These are phyloP conservation scores for Cynopterus sphinx DNA, from an alignment of 2,797 vertebrate genomes.

Conservation along the genomic window DNA sequence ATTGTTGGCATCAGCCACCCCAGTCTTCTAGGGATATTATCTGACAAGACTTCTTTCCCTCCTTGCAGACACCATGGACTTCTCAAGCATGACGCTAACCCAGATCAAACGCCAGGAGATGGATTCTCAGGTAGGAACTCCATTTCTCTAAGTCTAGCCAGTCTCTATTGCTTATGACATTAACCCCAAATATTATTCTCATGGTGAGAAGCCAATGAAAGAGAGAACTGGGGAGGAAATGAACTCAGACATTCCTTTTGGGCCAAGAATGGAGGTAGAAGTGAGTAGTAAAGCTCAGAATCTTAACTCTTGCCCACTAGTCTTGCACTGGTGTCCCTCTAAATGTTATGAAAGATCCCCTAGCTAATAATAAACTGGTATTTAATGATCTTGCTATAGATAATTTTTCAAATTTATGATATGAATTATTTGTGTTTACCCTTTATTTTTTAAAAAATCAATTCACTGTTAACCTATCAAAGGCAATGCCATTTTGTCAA, in stretches of 20 bases:
- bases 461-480: neutral
- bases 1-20: rapidly evolving
- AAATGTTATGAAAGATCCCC: no score
- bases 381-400: neutral
- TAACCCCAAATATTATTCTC: neutral
- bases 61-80: constrained; percentile 95
- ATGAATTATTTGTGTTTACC: neutral
- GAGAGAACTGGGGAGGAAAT: neutral
- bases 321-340: neutral
- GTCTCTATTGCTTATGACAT: rapidly evolving
- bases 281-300: neutral
- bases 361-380: neutral
- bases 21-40: neutral
- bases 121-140: constrained; percentile 93
- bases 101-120: constrained; percentile 99
- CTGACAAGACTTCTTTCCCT: constrained; percentile 28
- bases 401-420: neutral
- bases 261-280: neutral
- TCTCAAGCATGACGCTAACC: constrained; percentile 96
- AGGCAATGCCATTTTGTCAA: neutral
- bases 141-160: rapidly evolving
- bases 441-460: neutral
- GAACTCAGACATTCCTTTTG: neutral
- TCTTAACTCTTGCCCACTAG: neutral
- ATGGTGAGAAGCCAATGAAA: neutral